Evolutionary conservation across 1,140 invertebrate species (phyloP), one percentile per base, ranked within the genome.

Genomic region (Drosophila persimilis): DNA sequence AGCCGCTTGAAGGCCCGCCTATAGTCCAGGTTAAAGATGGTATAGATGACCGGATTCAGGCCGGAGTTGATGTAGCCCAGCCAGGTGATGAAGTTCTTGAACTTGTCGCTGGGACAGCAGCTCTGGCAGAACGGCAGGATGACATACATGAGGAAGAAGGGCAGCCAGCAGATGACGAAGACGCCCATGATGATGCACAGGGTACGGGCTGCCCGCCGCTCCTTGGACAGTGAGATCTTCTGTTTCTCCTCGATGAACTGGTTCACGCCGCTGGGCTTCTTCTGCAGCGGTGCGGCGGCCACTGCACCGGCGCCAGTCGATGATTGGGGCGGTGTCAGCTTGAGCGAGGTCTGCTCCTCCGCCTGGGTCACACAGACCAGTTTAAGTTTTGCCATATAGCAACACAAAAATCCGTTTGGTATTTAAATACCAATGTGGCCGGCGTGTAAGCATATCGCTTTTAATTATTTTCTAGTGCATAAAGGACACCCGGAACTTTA

Each of bases 11-110:
- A 99, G 3, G 98, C 98, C 85, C 95, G 94, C 60, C 98, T 94
- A 92, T 99, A 99, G 90, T 99, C 98, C 90, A 98, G 94, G 92
- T 99, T 99, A 92, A 99, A 99, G 90, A 99, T 98, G 1, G 98
- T 99, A 92, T 99, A 99, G 74, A 99, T 99, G 77, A 99, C 94
- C 9, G 98, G 98, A 92, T 99, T 99, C 9, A 99, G 93, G n/a
- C 97, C 97, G 22, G 97, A 99, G 92, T 99, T 99, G 62, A 99
- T 95, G 91, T 99, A 99, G 22, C 98, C 98, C 43, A 99, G 94
- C 98, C 98, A 99, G 29, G 97, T 98, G 77, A 98, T 97, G 85
- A 98, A 97, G 91, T 97, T 97, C 45, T 96, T 95, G 57, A 97
- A 92, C 80, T 95, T 95, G 43, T 95, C 94, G 6, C 95, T 96